Evolutionary conservation across 2,113 vertebrate genomes (phyloP).

Genomic region (Psophia crepitans): DNA sequence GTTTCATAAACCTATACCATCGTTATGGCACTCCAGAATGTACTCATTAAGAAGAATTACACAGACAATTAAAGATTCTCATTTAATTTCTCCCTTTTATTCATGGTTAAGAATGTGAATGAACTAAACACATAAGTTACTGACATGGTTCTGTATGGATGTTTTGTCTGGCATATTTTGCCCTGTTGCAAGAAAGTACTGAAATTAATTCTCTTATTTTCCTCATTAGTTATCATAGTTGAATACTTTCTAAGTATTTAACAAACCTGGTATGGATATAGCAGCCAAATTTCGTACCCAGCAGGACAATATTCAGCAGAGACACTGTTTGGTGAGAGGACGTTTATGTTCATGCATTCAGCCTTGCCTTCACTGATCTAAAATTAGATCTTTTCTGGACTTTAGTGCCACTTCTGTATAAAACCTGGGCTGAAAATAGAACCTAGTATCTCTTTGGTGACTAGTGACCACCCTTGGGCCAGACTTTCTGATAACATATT

Average conservation of each 20-base stretch:
- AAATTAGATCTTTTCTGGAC: background rate
- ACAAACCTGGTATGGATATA: background rate
- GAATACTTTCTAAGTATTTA: slow-evolving; percentile 17
- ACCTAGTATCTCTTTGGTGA: background rate
- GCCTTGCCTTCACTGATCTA: background rate
- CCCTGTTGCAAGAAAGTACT: background rate
- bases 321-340: background rate
- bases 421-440: background rate
- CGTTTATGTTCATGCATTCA: background rate
- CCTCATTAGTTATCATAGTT: background rate
- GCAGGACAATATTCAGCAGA: background rate
- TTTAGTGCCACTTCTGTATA: background rate
- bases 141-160: background rate
- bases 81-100: slow-evolving; percentile 18
- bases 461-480: accelerated
- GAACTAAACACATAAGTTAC: background rate
- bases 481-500: background rate
- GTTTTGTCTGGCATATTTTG: background rate
- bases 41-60: slow-evolving; percentile 45
- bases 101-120: background rate
- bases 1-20: slow-evolving; percentile 33
- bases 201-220: slow-evolving; percentile 18
- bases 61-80: background rate
- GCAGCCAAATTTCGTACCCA: background rate
- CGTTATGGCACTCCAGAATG: background rate